Evolutionary conservation across 2,888 invertebrate species (phyloP).

Genomic region (Exocentrus adspersus): DNA sequence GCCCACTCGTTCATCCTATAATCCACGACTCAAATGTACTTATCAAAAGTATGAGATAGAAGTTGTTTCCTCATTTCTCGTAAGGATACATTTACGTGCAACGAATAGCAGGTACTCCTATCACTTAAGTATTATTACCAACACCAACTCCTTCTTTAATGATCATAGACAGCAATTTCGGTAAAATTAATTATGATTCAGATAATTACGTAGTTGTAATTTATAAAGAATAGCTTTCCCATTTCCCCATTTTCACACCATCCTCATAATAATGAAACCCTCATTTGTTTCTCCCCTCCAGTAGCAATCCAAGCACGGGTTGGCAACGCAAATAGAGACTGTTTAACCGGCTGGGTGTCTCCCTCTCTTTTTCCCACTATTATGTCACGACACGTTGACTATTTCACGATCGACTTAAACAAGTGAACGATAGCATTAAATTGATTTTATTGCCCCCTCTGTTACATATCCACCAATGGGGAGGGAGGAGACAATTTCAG

Average conservation of each 20-base stretch:
- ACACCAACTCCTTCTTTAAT: too few relatives aligned
- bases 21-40: too few relatives aligned
- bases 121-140: too few relatives aligned
- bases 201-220: too few relatives aligned
- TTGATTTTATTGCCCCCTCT: constrained; percentile 64
- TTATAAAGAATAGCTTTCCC: too few relatives aligned
- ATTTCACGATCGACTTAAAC: constrained; percentile 56
- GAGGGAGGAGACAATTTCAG: constrained; percentile 56
- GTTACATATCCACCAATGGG: constrained; percentile 57
- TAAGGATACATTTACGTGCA: too few relatives aligned
- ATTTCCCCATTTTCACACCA: constrained; percentile 17
- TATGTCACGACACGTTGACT: constrained; percentile 49
- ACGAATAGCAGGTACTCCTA: too few relatives aligned
- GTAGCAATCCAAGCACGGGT: constrained; percentile 34
- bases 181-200: too few relatives aligned
- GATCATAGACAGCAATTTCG: too few relatives aligned
- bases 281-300: constrained; percentile 28
- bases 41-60: too few relatives aligned
- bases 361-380: constrained; percentile 44
- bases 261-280: constrained; percentile 24
- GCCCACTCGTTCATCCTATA: too few relatives aligned
- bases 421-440: constrained; percentile 62
- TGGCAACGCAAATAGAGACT: constrained; percentile 36
- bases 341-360: constrained; percentile 30
- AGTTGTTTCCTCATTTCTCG: too few relatives aligned